phyloP scores from a whole-genome alignment of 2,113 vertebrate genomes.

The Xenopus laevis region DNA sequence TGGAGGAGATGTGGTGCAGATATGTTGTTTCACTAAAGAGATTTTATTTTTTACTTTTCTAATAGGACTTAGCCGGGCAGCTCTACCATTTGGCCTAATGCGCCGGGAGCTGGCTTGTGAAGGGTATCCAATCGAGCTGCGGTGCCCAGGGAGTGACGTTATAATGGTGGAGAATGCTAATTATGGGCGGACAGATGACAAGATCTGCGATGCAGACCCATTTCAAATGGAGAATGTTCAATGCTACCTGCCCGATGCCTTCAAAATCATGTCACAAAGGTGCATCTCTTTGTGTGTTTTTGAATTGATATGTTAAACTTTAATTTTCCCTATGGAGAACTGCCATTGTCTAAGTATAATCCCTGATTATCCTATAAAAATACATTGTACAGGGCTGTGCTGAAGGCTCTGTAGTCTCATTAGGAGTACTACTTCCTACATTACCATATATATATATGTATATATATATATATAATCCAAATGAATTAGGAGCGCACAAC shows the following conservation, averaged over 20 bases:
- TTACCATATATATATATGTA: too few species aligned
- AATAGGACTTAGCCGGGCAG: constrained; percentile 80
- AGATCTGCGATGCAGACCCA: constrained; percentile 90
- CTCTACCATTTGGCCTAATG: constrained; percentile 88
- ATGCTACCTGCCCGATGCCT: constrained; percentile 86
- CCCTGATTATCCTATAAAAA: too few species aligned
- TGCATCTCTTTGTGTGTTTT: constrained; percentile 47
- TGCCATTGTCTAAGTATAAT: too few species aligned
- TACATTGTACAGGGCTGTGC: too few species aligned
- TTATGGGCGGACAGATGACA: constrained; percentile 89
- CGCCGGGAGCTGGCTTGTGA: constrained; percentile 87
- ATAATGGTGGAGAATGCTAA: constrained; percentile 93
- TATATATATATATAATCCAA: too few species aligned
- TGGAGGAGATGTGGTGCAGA: too few species aligned
- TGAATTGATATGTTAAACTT: neutral
- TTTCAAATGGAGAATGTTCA: constrained; percentile 95
- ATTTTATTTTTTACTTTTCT: constrained; percentile 6
- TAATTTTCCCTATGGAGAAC: too few species aligned
- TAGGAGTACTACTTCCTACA: too few species aligned
- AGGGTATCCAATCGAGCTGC: constrained; percentile 90
- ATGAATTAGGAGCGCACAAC: too few species aligned
- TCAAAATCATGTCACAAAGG: constrained; percentile 95
- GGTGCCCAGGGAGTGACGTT: constrained; percentile 89
- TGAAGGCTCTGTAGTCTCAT: too few species aligned
- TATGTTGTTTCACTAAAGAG: neutral